Evolutionary conservation across 2,888 invertebrate genomes (phyloP).

Genomic region (Rotaria socialis): DNA sequence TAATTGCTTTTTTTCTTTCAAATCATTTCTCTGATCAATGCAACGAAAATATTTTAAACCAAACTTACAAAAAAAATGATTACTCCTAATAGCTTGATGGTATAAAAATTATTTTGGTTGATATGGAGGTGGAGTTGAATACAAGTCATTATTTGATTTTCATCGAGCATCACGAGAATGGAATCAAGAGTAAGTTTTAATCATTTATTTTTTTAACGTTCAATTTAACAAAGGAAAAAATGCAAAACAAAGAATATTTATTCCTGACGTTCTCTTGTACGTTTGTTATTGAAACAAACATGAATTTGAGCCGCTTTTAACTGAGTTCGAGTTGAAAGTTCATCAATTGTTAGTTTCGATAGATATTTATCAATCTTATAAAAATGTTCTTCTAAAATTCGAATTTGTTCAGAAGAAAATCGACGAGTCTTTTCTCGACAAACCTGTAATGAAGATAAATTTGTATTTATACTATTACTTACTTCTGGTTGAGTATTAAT

Average conservation of each 20-base stretch:
- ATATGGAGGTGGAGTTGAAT: no score
- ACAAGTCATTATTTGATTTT: slow-evolving; percentile 10
- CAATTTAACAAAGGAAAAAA: not conserved
- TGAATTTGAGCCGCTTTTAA: not conserved
- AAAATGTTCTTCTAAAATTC: not conserved
- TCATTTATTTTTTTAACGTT: not conserved
- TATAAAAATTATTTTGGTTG: no score
- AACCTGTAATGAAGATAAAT: not conserved
- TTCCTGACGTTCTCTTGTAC: not conserved
- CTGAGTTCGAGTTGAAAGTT: not conserved
- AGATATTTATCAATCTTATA: not conserved
- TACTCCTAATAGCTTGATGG: no score
- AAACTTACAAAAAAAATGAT: no score
- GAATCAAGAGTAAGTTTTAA: slow-evolving; percentile 2
- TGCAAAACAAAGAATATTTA: not conserved
- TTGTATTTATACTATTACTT: not conserved
- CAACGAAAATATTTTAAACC: no score
- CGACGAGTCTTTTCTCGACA: not conserved
- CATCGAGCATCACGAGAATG: slow-evolving; percentile 26
- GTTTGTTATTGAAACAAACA: not conserved
- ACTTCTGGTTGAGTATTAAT: not conserved
- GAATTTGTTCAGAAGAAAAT: not conserved
- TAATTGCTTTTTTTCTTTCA: no score
- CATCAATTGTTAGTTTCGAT: not conserved
- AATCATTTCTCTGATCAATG: no score